phyloP scores from a whole-genome alignment of 2,888 invertebrate species.

The Hypolimnas misippus region DNA sequence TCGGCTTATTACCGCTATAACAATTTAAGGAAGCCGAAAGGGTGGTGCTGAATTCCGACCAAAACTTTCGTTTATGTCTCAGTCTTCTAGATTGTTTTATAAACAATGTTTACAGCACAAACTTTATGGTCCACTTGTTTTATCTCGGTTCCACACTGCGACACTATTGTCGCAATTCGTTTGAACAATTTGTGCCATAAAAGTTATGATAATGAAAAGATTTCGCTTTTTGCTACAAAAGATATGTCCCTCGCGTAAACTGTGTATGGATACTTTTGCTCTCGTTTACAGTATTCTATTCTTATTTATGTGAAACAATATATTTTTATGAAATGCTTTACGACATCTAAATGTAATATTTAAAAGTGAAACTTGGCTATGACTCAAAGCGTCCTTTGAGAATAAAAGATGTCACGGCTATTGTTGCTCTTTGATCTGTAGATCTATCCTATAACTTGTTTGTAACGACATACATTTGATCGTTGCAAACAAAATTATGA shows the following conservation, averaged over 20 bases:
- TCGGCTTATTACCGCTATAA: slow-evolving; percentile 79
- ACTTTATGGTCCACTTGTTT: slow-evolving; percentile 79
- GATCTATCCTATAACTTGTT: slow-evolving; percentile 28
- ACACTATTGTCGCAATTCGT: slow-evolving; percentile 70
- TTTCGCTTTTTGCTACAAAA: slow-evolving; percentile 61
- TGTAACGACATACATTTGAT: slow-evolving; percentile 8
- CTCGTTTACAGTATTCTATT: slow-evolving; percentile 57
- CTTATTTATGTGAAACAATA: slow-evolving; percentile 40
- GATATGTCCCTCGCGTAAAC: slow-evolving; percentile 39
- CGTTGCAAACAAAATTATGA: slow-evolving; percentile 11
- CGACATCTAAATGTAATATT: slow-evolving; percentile 45
- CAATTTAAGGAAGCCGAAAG: slow-evolving; percentile 82
- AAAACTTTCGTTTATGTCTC: slow-evolving; percentile 78
- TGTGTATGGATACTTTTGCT: slow-evolving; percentile 59
- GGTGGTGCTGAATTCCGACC: slow-evolving; percentile 74
- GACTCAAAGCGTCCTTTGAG: slow-evolving; percentile 42
- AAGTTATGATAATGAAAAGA: slow-evolving; percentile 53
- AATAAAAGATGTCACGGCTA: slow-evolving; percentile 37
- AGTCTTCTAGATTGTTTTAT: slow-evolving; percentile 77
- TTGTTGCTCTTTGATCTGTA: slow-evolving; percentile 40
- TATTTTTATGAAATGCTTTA: slow-evolving; percentile 44
- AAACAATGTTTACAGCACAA: slow-evolving; percentile 81
- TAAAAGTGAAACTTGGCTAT: slow-evolving; percentile 50
- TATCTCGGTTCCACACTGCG: slow-evolving; percentile 65
- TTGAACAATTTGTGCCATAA: slow-evolving; percentile 58